Percentiles rank a stretch among this genome's conserved stretches.
These are phyloP conservation scores for Brienomyrus longianalis DNA, from an alignment of 2,113 vertebrate genomes.

Conservation along the genomic window DNA sequence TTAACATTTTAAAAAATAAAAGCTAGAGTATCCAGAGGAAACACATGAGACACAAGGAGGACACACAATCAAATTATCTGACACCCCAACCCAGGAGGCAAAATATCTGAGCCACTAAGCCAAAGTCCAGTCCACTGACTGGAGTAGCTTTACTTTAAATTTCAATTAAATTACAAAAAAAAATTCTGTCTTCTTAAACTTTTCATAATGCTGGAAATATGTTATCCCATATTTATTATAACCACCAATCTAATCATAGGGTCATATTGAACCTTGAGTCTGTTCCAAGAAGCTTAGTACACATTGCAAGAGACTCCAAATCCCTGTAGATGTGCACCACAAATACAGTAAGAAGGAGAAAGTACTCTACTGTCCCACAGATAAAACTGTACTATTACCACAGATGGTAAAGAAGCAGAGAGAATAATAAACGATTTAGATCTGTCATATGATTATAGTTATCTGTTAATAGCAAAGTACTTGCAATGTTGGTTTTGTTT, in stretches of 20 bases:
- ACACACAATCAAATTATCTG: background rate
- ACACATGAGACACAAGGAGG: background rate
- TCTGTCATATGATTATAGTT: no score
- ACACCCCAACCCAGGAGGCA: background rate
- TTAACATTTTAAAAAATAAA: background rate
- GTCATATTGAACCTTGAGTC: background rate
- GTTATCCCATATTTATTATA: background rate
- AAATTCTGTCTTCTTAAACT: background rate
- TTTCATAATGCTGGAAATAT: background rate
- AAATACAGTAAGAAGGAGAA: background rate
- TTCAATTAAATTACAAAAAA: background rate
- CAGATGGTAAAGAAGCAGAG: background rate
- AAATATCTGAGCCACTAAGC: background rate
- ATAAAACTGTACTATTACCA: background rate
- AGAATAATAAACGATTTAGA: background rate
- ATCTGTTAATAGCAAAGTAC: background rate
- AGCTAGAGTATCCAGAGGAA: background rate
- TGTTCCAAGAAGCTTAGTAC: background rate
- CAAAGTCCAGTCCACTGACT: background rate
- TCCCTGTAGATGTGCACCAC: background rate
- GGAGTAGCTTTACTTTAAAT: background rate
- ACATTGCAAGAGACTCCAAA: background rate
- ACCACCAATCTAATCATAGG: background rate
- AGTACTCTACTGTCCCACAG: background rate
- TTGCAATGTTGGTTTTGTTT: background rate